phyloP scores from a whole-genome alignment of 2,888 invertebrate genomes.

The Lobophora halterata region DNA sequence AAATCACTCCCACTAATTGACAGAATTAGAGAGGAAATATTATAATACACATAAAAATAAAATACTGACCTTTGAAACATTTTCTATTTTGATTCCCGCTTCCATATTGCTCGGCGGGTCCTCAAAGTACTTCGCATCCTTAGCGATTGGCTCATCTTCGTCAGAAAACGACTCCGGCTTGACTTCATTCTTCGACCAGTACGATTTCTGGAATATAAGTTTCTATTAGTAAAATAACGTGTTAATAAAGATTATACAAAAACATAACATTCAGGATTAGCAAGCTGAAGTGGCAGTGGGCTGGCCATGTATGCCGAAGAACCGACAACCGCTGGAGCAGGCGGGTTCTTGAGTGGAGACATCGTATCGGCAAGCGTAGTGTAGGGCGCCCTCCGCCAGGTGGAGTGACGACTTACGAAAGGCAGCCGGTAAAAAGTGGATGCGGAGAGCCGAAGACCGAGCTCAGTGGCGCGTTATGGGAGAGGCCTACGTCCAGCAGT shows the following conservation, averaged over 20 bases:
- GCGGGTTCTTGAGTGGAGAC: too few relatives aligned
- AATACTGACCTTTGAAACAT: conserved; percentile 59
- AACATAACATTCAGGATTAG: neutral
- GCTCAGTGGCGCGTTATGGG: too few relatives aligned
- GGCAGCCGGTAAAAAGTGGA: too few relatives aligned
- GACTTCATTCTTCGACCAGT: conserved; percentile 49
- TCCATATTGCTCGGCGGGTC: conserved; percentile 39
- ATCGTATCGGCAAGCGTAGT: too few relatives aligned
- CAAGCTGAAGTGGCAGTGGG: too few relatives aligned
- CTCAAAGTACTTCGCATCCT: conserved; percentile 41
- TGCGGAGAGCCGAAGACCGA: too few relatives aligned
- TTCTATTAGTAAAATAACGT: conserved; percentile 2
- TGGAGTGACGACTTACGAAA: too few relatives aligned
- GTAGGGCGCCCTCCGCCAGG: too few relatives aligned
- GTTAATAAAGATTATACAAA: neutral
- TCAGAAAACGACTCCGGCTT: conserved; percentile 32
- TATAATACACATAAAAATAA: neutral
- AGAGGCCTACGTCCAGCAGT: too few relatives aligned
- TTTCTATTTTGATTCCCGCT: conserved; percentile 56
- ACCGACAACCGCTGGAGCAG: too few relatives aligned
- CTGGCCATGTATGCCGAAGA: too few relatives aligned
- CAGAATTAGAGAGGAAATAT: neutral
- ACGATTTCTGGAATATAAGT: conserved; percentile 38
- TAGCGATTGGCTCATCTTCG: conserved; percentile 27
- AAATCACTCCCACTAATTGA: too few relatives aligned